Evolutionary conservation across 1,140 invertebrate genomes (phyloP), one percentile per base, ranked within the genome.

Genomic region (Heterodera schachtii): DNA sequence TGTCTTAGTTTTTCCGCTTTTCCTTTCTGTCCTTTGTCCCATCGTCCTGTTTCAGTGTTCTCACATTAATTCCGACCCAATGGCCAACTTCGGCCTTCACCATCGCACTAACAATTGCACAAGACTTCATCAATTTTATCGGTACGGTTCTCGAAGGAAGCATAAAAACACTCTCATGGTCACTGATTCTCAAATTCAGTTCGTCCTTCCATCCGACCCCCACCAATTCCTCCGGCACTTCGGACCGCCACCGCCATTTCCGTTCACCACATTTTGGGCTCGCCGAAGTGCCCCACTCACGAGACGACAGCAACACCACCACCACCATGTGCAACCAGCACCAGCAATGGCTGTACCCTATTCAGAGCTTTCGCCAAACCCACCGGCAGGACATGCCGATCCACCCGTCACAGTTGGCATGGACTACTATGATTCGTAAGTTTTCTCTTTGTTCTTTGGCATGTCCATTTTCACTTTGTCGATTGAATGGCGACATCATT

Each of bases 381-480:
- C 57, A 19, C 2, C 69, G 69, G 21, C 69, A 41, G 69, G 6
- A 71, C 41, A 11, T 11, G 31, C 21, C 2, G 44, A 13, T n/a
- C 57, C 52, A 78, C 9, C 76, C 46, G 47, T 64, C 57, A 11
- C 52, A 69, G 8, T 69, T 69, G 44, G 64, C 52, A 9, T 78
- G 47, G 52, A 69, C 77, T 78, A 78, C 66, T 78, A 78, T 64
- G 46, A 78, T 44, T 78, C 64, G 64, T 78, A 64, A 44, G n/a
- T 67, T 52, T 16, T 31, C 31, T 31, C 31, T 31, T 31, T 31
- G 31, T 31, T 31, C 31, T 31, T 31, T 31, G 31, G 31, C 31
- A 31, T 31, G 31, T 31, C 57, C 7, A 49, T 73, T 21, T 73
- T 73, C 11, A 13, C 47, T 73, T 73, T 67, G 44, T 66, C 31